phyloP scores from a whole-genome alignment of 2,888 invertebrate genomes.

The Omphaloscelis lunosa region DNA sequence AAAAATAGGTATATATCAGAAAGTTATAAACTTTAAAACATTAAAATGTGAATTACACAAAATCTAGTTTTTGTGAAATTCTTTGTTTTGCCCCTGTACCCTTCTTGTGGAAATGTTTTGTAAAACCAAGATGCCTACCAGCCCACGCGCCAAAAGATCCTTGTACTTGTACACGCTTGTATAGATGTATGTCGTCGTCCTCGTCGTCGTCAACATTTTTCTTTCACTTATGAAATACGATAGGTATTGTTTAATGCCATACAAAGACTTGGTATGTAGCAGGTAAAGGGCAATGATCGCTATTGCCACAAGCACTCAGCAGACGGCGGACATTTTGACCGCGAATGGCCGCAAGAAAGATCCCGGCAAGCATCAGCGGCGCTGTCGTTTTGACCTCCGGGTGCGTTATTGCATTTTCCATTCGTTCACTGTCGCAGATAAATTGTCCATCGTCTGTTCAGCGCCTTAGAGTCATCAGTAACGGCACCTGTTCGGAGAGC shows the following conservation, averaged over 20 bases:
- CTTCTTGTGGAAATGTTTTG: not conserved
- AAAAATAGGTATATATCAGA: no score
- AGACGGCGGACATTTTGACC: not conserved
- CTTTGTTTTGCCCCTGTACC: no score
- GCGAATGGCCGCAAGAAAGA: not conserved
- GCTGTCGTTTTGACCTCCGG: not conserved
- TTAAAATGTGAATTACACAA: no score
- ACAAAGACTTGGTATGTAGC: not conserved
- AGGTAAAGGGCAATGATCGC: not conserved
- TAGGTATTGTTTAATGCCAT: not conserved
- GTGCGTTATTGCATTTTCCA: not conserved
- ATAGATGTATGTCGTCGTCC: not conserved
- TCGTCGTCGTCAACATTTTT: not conserved
- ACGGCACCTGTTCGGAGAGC: conserved; percentile 79
- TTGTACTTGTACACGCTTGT: not conserved
- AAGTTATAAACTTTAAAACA: no score
- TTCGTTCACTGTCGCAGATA: not conserved
- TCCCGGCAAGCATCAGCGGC: not conserved
- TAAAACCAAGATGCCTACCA: not conserved
- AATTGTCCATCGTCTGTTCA: not conserved
- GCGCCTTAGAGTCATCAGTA: no score
- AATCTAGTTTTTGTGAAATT: no score
- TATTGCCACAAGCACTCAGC: not conserved
- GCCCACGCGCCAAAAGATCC: not conserved
- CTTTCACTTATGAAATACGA: not conserved